These are phyloP conservation scores for Seira musarum DNA, from an alignment of 2,888 invertebrate species.

Conservation along the genomic window DNA sequence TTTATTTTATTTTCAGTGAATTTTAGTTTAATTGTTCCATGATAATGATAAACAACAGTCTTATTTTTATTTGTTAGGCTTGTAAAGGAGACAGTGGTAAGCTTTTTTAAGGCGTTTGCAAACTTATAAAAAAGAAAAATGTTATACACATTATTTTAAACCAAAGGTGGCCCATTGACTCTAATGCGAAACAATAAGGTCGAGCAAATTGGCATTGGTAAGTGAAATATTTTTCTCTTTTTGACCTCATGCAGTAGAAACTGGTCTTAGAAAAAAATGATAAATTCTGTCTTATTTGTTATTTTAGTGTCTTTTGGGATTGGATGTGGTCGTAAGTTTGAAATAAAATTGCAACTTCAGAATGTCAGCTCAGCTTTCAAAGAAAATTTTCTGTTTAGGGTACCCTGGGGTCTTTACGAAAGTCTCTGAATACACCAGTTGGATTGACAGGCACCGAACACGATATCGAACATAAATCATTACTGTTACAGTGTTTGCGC, in stretches of 20 bases:
- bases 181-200: constrained; percentile 28
- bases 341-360: background rate
- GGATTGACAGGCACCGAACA: constrained; percentile 63
- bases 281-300: too few relatives aligned
- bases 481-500: too few relatives aligned
- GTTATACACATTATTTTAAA: background rate
- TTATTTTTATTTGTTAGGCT: too few relatives aligned
- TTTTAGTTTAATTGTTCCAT: too few relatives aligned
- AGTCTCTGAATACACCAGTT: constrained; percentile 50
- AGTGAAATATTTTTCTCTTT: too few relatives aligned
- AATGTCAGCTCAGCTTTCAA: too few relatives aligned
- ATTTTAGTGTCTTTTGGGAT: constrained; percentile 46
- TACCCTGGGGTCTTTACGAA: constrained; percentile 65
- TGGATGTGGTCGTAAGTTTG: constrained; percentile 36
- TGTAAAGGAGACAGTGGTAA: background rate
- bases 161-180: constrained; percentile 54
- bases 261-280: too few relatives aligned
- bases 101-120: background rate
- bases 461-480: constrained; percentile 7
- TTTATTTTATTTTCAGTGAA: too few relatives aligned
- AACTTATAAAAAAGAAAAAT: background rate
- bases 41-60: background rate
- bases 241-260: too few relatives aligned
- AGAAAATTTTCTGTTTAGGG: constrained; percentile 3
- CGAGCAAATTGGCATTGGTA: constrained; percentile 56